Conservation (phyloP, 2,797 vertebrate genomes). For the Sitta carolinensis region DNA sequence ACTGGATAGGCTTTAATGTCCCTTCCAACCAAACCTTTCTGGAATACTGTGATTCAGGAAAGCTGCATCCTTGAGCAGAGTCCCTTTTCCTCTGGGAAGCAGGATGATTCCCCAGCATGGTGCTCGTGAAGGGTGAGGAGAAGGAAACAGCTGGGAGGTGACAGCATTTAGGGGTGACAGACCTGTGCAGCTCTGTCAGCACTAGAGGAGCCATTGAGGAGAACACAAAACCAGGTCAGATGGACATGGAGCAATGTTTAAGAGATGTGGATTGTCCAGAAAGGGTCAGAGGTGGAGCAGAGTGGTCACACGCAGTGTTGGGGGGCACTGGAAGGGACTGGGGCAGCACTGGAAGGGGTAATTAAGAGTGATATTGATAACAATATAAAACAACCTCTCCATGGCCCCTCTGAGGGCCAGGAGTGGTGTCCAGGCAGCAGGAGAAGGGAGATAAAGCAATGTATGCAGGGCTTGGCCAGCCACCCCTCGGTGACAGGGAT, state of each 20-base stretch:
- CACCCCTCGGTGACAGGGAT: fast-evolving
- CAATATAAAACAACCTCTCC: neutral
- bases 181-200: fast-evolving
- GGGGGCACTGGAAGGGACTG: neutral
- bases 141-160: fast-evolving
- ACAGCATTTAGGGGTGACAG: neutral
- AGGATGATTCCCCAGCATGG: fast-evolving
- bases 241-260: neutral
- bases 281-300: neutral
- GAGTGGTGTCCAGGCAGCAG: neutral
- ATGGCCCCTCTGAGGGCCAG: neutral
- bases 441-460: neutral
- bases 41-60: neutral
- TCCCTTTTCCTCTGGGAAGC: neutral
- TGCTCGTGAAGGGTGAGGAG: neutral
- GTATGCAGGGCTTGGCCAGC: neutral
- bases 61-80: neutral
- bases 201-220: neutral
- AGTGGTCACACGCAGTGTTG: fast-evolving
- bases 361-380: neutral
- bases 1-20: neutral
- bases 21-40: neutral
- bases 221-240: too few species aligned
- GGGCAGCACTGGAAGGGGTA: neutral
- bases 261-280: neutral